A percentile compares a stretch with the other conserved stretches of the same genome.
Conservation (phyloP, 2,888 invertebrate species). For the Orchesellides sinensis region DNA sequence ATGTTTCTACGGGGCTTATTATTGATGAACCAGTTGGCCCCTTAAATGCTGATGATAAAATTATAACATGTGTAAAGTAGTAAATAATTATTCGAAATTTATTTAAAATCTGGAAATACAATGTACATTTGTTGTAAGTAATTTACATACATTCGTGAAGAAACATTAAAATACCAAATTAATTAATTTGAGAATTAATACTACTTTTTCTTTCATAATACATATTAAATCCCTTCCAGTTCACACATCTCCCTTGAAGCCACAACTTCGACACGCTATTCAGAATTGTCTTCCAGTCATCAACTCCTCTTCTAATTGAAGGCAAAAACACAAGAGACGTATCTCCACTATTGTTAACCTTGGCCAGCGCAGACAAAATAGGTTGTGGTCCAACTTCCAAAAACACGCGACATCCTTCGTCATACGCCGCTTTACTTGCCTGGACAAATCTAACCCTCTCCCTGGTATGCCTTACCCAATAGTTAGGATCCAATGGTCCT, state of each 20-base stretch:
- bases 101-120: too few species aligned
- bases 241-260: slow-evolving; percentile 11
- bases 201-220: neutral
- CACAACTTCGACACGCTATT: slow-evolving; percentile 24
- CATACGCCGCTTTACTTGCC: neutral
- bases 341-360: slow-evolving; percentile 19
- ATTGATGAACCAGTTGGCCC: too few species aligned
- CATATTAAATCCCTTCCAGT: slow-evolving; percentile 46
- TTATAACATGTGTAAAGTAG: too few species aligned
- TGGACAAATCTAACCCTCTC: slow-evolving; percentile 21
- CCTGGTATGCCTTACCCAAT: slow-evolving; percentile 48
- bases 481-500: neutral
- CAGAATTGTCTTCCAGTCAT: slow-evolving; percentile 36
- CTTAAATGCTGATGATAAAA: too few species aligned
- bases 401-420: slow-evolving; percentile 2
- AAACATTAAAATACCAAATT: too few species aligned
- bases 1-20: too few species aligned
- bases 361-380: slow-evolving; percentile 21
- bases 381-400: slow-evolving; percentile 52
- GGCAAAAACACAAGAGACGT: slow-evolving; percentile 13
- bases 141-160: too few species aligned
- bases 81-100: too few species aligned
- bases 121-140: too few species aligned
- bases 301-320: neutral
- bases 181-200: too few species aligned